These are phyloP conservation scores for Actenoides hombroni DNA, from an alignment of 2,113 vertebrate genomes.

Conservation along the genomic window DNA sequence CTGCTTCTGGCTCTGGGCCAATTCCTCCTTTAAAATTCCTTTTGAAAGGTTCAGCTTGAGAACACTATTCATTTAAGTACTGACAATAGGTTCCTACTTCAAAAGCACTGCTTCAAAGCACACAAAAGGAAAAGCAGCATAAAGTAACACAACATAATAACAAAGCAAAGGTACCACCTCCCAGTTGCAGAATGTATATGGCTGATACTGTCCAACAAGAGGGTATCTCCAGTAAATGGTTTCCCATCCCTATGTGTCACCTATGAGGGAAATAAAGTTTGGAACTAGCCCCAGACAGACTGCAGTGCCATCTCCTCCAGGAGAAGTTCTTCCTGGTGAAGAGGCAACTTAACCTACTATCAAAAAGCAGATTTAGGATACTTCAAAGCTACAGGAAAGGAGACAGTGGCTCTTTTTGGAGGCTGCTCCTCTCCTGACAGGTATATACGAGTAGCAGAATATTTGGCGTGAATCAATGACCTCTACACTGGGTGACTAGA, in stretches of 20 bases:
- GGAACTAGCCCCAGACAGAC: not conserved
- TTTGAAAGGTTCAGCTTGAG: constrained; percentile 26
- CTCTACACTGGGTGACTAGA: not conserved
- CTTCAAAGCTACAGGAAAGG: not conserved
- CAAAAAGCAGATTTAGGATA: not conserved
- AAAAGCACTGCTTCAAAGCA: not conserved
- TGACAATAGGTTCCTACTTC: not conserved
- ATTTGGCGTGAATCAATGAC: not conserved
- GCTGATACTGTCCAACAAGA: not conserved
- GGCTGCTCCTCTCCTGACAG: not conserved
- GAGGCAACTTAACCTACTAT: not conserved
- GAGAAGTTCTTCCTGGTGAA: not conserved
- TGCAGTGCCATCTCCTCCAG: not conserved
- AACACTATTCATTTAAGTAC: constrained; percentile 1
- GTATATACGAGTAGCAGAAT: not conserved
- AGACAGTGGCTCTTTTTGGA: not conserved
- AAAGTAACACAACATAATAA: not conserved
- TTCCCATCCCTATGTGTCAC: not conserved
- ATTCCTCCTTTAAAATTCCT: constrained; percentile 4
- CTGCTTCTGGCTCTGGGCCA: not conserved
- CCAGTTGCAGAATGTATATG: not conserved
- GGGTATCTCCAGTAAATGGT: not conserved
- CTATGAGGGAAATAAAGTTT: not conserved
- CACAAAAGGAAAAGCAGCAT: not conserved
- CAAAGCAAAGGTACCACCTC: not conserved